A percentile compares a stretch with the other conserved stretches of the same genome.
These are phyloP conservation scores for Tortrix viridana DNA, from an alignment of 2,888 invertebrate species.

Conservation along the genomic window DNA sequence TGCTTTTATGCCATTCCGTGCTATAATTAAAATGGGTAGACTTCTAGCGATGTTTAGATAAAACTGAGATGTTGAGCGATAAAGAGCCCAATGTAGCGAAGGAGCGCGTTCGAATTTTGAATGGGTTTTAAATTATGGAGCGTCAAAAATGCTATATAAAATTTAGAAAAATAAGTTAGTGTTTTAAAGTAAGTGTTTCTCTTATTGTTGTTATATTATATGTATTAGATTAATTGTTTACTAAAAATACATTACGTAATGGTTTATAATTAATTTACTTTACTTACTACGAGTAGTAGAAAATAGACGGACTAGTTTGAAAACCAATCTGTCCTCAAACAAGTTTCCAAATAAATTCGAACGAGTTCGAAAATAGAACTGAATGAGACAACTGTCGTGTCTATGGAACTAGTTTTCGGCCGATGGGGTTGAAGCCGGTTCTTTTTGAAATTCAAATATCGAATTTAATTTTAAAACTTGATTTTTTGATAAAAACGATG, in stretches of 20 bases:
- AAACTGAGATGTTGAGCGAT: constrained; percentile 49
- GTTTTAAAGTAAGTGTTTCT: too few species aligned
- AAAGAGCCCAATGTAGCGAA: constrained; percentile 58
- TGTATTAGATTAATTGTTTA: too few species aligned
- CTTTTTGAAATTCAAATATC: constrained; percentile 45
- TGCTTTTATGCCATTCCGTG: constrained; percentile 79
- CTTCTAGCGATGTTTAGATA: constrained; percentile 55
- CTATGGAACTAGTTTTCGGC: constrained; percentile 43
- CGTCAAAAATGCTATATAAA: background rate
- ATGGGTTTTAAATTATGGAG: background rate
- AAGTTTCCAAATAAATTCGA: constrained; percentile 8
- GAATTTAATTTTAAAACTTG: constrained; percentile 52
- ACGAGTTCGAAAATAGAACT: constrained; percentile 31
- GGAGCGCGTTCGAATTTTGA: constrained; percentile 1
- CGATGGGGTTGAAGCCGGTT: constrained; percentile 54
- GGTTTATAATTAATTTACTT: background rate
- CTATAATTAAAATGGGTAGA: constrained; percentile 80
- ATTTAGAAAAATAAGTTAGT: too few species aligned
- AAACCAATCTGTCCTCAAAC: constrained; percentile 17
- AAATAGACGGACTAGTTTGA: background rate
- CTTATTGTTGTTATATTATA: too few species aligned
- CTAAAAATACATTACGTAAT: too few species aligned
- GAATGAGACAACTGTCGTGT: constrained; percentile 44
- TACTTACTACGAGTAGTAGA: constrained; percentile 1
- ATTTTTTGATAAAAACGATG: constrained; percentile 42